These are phyloP conservation scores for Plusia festucae DNA, from an alignment of 2,888 invertebrate genomes.

Conservation along the genomic window DNA sequence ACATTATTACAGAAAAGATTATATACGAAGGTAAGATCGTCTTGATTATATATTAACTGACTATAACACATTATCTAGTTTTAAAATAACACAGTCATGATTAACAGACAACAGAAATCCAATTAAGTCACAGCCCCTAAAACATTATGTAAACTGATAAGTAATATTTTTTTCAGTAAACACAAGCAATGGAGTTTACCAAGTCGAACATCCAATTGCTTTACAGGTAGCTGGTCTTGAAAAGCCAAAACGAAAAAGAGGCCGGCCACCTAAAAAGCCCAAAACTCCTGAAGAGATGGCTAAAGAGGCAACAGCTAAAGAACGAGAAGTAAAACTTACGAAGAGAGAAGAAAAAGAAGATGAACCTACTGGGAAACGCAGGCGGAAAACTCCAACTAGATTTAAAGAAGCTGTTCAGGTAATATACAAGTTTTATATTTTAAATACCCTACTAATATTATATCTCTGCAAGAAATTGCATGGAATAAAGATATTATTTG, in stretches of 20 bases:
- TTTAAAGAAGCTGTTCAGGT: conserved; percentile 91
- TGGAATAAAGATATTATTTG: neutral
- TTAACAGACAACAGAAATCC: too few relatives aligned
- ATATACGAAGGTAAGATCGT: conserved; percentile 77
- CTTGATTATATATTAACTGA: neutral
- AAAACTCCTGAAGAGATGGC: conserved; percentile 78
- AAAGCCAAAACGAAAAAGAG: conserved; percentile 91
- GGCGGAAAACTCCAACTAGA: conserved; percentile 91
- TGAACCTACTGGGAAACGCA: conserved; percentile 89
- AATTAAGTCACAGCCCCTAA: too few relatives aligned
- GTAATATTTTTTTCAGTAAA: conserved; percentile 82
- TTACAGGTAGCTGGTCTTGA: conserved; percentile 91
- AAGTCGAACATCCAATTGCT: conserved; percentile 91
- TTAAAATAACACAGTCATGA: too few relatives aligned
- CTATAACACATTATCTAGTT: neutral
- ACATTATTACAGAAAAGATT: conserved; percentile 75
- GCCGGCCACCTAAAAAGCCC: conserved; percentile 91
- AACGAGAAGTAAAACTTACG: conserved; percentile 58
- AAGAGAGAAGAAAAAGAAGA: conserved; percentile 67
- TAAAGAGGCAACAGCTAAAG: conserved; percentile 66
- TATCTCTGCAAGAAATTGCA: too few relatives aligned
- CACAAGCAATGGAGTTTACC: conserved; percentile 90
- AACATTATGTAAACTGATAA: neutral
- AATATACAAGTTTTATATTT: conserved; percentile 35
- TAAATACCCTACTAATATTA: too few relatives aligned